These are phyloP conservation scores for Belonocnema kinseyi DNA, from an alignment of 1,140 invertebrate species.

Conservation along the genomic window DNA sequence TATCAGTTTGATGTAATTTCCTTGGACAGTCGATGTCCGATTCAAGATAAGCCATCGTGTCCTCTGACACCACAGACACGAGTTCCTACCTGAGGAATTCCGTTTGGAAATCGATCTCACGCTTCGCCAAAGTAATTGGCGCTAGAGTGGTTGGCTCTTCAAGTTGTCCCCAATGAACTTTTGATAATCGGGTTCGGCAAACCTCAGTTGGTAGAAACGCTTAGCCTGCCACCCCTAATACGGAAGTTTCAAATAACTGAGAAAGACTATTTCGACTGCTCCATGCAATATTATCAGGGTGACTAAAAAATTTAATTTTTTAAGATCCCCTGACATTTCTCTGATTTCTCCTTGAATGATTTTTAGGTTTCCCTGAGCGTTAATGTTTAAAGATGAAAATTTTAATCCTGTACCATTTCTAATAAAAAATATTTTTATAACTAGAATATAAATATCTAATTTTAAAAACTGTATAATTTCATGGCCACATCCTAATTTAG, in stretches of 20 bases:
- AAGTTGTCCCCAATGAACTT: constrained; percentile 9
- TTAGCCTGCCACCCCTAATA: background rate
- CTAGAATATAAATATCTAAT: too few relatives aligned
- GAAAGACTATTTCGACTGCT: too few relatives aligned
- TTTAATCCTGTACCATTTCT: too few relatives aligned
- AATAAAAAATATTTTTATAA: too few relatives aligned
- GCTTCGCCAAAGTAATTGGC: constrained; percentile 9
- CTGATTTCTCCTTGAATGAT: too few relatives aligned
- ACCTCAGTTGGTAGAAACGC: background rate
- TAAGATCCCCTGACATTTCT: too few relatives aligned
- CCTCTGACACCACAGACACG: constrained; percentile 29
- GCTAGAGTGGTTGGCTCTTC: background rate
- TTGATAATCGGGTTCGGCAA: constrained; percentile 5
- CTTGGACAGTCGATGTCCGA: background rate
- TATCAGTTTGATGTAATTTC: constrained; percentile 6
- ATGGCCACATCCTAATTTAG: too few relatives aligned
- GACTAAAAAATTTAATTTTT: too few relatives aligned
- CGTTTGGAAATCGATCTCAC: constrained; percentile 29
- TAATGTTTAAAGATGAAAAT: too few relatives aligned
- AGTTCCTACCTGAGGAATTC: constrained; percentile 25
- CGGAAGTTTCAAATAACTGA: background rate
- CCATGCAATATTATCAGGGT: too few relatives aligned
- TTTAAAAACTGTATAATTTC: too few relatives aligned
- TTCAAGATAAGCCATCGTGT: constrained; percentile 14
- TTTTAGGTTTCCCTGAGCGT: too few relatives aligned